Conservation (phyloP, 2,113 vertebrate species). For the Pungitius pungitius region DNA sequence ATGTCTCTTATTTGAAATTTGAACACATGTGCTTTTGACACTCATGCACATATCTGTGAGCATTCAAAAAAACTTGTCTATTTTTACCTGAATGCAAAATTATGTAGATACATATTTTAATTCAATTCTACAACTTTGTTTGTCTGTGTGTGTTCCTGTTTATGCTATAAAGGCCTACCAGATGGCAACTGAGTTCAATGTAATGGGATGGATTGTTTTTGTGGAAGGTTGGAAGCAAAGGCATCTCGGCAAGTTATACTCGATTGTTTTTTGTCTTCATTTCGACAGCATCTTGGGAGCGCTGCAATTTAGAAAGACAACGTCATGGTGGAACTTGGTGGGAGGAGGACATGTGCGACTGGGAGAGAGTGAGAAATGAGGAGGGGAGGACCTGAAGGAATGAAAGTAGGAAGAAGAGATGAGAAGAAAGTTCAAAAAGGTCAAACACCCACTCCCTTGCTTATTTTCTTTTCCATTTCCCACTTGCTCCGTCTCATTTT, state of each 20-base stretch:
- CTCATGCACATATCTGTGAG: background rate
- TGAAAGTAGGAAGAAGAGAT: constrained; percentile 74
- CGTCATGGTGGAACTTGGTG: background rate
- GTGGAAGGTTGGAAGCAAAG: background rate
- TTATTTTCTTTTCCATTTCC: constrained; percentile 53
- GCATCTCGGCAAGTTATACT: background rate
- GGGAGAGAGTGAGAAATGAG: constrained; percentile 55
- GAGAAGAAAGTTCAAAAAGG: constrained; percentile 56
- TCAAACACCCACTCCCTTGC: constrained; percentile 63
- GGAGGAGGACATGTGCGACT: constrained; percentile 17
- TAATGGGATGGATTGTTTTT: background rate
- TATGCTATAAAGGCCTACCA: constrained; percentile 35
- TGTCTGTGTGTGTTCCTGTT: constrained; percentile 62
- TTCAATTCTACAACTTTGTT: constrained; percentile 20
- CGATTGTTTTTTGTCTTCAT: constrained; percentile 11
- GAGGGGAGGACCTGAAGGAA: constrained; percentile 62
- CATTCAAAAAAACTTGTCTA: background rate
- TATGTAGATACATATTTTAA: background rate
- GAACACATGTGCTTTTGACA: constrained; percentile 41
- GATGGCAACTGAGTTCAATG: constrained; percentile 31
- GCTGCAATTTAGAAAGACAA: constrained; percentile 21
- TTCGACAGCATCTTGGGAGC: constrained; percentile 16
- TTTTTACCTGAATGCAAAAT: background rate
- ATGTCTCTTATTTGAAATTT: constrained; percentile 51
- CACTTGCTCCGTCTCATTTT: constrained; percentile 28